phyloP scores from a whole-genome alignment of 2,888 invertebrate species.

The Tenthredo mesomela region DNA sequence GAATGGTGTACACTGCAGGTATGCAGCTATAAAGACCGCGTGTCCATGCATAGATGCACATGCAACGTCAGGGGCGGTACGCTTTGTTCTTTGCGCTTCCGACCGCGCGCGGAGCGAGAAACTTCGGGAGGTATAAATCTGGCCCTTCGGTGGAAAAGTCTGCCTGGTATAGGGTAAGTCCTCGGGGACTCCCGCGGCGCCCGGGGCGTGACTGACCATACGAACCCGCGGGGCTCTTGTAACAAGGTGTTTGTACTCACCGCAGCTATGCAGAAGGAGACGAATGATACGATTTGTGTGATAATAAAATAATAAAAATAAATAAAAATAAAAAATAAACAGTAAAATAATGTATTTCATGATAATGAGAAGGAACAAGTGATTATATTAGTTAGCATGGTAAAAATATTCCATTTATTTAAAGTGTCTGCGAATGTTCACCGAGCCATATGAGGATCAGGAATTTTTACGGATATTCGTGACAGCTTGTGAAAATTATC shows the following conservation, averaged over 20 bases:
- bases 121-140: slow-evolving; percentile 49
- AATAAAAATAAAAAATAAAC: neutral
- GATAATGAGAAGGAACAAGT: slow-evolving; percentile 30
- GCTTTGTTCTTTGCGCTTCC: slow-evolving; percentile 58
- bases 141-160: slow-evolving; percentile 20
- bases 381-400: neutral
- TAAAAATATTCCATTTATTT: neutral
- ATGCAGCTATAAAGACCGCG: neutral
- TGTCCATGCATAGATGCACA: slow-evolving; percentile 34
- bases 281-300: slow-evolving; percentile 42
- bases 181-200: slow-evolving; percentile 51
- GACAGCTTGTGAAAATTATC: neutral
- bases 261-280: slow-evolving; percentile 43
- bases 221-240: slow-evolving; percentile 51
- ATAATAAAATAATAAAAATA: neutral
- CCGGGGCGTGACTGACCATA: slow-evolving; percentile 53
- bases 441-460: neutral
- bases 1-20: slow-evolving; percentile 18
- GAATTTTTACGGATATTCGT: neutral
- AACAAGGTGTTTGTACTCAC: slow-evolving; percentile 53
- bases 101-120: slow-evolving; percentile 52
- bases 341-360: neutral
- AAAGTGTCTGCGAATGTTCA: neutral
- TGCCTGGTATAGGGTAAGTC: slow-evolving; percentile 23
- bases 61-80: slow-evolving; percentile 42